Evolutionary conservation across 1,140 invertebrate genomes (phyloP).

Genomic region (Fopius arisanus): DNA sequence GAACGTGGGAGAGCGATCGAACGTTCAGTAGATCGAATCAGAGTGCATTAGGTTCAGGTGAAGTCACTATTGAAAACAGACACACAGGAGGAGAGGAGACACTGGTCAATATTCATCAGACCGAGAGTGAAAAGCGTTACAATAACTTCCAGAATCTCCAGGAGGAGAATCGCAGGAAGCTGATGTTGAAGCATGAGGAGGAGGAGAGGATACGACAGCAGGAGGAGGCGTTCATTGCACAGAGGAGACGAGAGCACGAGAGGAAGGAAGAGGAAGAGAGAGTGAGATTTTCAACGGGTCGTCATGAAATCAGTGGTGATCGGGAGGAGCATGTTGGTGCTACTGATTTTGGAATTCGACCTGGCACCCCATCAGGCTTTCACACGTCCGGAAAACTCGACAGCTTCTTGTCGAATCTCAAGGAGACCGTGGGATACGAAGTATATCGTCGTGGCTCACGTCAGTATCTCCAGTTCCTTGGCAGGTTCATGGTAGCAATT

Average conservation of each 20-base stretch:
- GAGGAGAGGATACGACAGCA: background rate
- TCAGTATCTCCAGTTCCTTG: conserved; percentile 50
- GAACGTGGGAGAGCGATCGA: background rate
- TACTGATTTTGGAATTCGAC: conserved; percentile 38
- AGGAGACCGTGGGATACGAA: conserved; percentile 37
- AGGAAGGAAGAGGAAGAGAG: conserved; percentile 25
- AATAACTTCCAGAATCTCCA: background rate
- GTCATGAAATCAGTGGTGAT: conserved; percentile 43
- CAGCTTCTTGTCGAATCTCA: conserved; percentile 42
- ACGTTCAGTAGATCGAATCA: background rate
- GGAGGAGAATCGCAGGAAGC: conserved; percentile 15
- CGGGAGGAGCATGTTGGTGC: conserved; percentile 44
- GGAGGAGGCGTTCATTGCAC: background rate
- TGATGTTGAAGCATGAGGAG: background rate
- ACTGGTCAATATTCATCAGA: background rate
- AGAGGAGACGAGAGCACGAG: no score
- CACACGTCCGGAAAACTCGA: conserved; percentile 46
- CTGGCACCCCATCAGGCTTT: conserved; percentile 48
- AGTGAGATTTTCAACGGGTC: background rate
- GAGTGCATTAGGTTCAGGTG: conserved; percentile 16
- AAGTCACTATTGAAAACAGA: background rate
- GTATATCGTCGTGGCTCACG: conserved; percentile 40
- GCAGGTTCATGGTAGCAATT: conserved; percentile 38
- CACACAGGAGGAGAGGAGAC: conserved; percentile 33
- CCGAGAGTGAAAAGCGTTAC: background rate